These are phyloP conservation scores for Diorhabda sublineata DNA, from an alignment of 1,140 invertebrate species.

Conservation along the genomic window DNA sequence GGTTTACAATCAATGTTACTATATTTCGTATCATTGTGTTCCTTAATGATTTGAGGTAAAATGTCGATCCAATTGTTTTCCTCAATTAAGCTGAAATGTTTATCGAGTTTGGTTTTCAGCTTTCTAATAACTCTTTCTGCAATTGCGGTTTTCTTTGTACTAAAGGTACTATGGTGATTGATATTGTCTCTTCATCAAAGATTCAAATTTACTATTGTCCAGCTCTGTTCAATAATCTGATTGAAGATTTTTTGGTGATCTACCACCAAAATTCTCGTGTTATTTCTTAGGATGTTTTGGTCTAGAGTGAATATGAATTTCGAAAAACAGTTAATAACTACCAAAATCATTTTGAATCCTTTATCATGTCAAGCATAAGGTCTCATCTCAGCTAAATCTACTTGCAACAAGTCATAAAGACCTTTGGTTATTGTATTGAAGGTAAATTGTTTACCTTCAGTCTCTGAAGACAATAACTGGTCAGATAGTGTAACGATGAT, in stretches of 20 bases:
- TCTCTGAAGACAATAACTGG: too few species aligned
- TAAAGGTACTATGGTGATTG: slow-evolving; percentile 42
- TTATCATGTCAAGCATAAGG: slow-evolving; percentile 43
- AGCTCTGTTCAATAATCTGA: slow-evolving; percentile 49
- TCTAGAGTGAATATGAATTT: slow-evolving; percentile 49
- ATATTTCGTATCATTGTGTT: slow-evolving; percentile 43
- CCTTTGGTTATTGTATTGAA: slow-evolving; percentile 31
- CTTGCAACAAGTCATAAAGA: slow-evolving; percentile 47
- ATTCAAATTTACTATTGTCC: slow-evolving; percentile 38
- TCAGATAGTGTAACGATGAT: too few species aligned
- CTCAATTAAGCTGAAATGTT: slow-evolving; percentile 40
- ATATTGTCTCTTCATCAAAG: slow-evolving; percentile 40
- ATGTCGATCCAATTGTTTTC: slow-evolving; percentile 29
- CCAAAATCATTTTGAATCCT: not conserved
- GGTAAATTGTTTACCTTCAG: too few species aligned
- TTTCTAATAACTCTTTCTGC: slow-evolving; percentile 47
- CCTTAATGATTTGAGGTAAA: slow-evolving; percentile 27
- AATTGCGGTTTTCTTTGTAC: slow-evolving; percentile 45
- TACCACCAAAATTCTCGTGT: slow-evolving; percentile 33
- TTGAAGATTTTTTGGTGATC: slow-evolving; percentile 47
- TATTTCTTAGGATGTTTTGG: slow-evolving; percentile 45
- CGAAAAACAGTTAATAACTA: slow-evolving; percentile 26
- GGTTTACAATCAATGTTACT: slow-evolving; percentile 40
- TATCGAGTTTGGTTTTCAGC: slow-evolving; percentile 45
- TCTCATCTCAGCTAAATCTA: slow-evolving; percentile 47